These are phyloP conservation scores for Cyprinodon diabolis DNA, from an alignment of 2,797 vertebrate genomes.

Conservation along the genomic window DNA sequence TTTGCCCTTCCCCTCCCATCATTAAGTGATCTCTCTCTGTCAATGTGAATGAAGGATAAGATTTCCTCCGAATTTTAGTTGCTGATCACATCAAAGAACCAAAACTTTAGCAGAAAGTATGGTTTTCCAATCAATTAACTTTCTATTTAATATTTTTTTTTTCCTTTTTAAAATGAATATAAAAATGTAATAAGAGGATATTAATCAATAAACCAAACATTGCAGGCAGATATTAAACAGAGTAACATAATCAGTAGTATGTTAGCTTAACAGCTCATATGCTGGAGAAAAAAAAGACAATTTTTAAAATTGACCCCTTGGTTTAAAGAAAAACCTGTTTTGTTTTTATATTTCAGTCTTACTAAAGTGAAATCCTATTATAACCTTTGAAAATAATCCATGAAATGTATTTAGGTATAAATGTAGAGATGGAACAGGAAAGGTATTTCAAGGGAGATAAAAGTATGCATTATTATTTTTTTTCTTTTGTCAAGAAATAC, in stretches of 20 bases:
- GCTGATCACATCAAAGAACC: background rate
- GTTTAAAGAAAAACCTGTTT: background rate
- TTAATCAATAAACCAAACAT: background rate
- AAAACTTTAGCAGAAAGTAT: background rate
- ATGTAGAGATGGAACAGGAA: background rate
- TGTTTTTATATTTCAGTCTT: background rate
- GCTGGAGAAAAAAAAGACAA: background rate
- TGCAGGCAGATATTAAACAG: background rate
- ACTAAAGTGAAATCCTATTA: background rate
- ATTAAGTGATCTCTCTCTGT: background rate
- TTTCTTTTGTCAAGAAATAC: background rate
- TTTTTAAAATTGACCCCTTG: background rate
- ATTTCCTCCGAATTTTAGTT: background rate
- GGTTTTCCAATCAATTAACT: too few species aligned
- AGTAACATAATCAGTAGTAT: background rate
- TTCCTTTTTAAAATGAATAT: too few species aligned
- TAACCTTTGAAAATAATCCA: background rate
- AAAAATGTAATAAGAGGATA: background rate
- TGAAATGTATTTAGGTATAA: background rate
- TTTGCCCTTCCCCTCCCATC: background rate
- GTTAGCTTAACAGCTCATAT: background rate
- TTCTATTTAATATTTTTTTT: too few species aligned
- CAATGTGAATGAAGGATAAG: background rate
- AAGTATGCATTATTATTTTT: background rate
- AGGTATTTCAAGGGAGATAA: background rate